Conservation (phyloP, 2,113 vertebrate genomes). For the Odocoileus hemionus region DNA sequence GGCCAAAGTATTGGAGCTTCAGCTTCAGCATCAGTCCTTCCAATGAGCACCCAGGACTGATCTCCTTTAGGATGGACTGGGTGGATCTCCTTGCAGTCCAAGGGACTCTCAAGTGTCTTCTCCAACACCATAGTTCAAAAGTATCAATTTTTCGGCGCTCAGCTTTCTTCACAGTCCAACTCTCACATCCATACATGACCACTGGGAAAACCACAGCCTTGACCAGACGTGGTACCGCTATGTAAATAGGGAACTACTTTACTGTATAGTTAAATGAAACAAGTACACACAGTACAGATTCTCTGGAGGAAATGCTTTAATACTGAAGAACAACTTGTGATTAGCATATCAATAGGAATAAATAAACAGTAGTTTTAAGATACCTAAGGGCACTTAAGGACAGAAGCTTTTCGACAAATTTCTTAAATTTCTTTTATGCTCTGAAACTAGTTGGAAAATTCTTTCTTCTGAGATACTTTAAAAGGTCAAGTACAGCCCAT, state of each 20-base stretch:
- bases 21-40: no score
- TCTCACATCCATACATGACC: no score
- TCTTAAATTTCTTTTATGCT: constrained; percentile 51
- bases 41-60: no score
- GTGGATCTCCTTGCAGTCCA: no score
- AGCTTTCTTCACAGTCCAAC: no score
- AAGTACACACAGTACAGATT: constrained; percentile 16
- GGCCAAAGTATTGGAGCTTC: no score
- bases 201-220: no score
- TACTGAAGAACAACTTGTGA: constrained; percentile 30
- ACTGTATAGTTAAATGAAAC: not conserved
- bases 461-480: constrained; percentile 22
- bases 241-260: not conserved
- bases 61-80: no score
- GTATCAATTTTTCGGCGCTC: no score
- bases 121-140: no score
- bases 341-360: constrained; percentile 54
- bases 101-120: no score
- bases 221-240: not conserved
- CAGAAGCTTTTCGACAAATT: constrained; percentile 43
- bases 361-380: constrained; percentile 31
- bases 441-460: constrained; percentile 35
- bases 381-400: constrained; percentile 35
- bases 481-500: constrained; percentile 44
- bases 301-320: constrained; percentile 21